phyloP scores from a whole-genome alignment of 2,797 vertebrate species.

The Remorina albescens region DNA sequence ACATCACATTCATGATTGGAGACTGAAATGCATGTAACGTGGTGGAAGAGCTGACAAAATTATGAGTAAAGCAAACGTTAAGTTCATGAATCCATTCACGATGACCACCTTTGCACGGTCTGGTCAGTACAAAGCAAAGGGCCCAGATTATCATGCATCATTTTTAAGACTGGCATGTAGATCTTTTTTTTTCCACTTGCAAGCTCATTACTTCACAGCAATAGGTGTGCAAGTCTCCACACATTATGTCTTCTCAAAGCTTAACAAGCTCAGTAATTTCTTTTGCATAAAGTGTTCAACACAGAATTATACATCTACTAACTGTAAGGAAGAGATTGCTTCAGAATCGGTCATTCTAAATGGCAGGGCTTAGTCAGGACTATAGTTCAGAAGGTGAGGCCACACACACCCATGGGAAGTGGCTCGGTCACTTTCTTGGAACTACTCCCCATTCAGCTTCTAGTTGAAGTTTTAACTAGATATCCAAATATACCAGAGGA shows the following conservation, averaged over 20 bases:
- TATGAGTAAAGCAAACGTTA: constrained; percentile 47
- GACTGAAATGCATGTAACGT: constrained; percentile 29
- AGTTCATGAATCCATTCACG: constrained; percentile 58
- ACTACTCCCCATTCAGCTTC: constrained; percentile 55
- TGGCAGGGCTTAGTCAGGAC: constrained; percentile 64
- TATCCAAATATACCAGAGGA: constrained; percentile 49
- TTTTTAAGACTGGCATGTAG: constrained; percentile 16
- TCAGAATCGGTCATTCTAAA: constrained; percentile 43
- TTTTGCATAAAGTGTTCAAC: constrained; percentile 38
- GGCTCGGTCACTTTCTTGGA: constrained; percentile 71
- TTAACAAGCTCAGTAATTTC: constrained; percentile 35
- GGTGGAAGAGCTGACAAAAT: constrained; percentile 36
- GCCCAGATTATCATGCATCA: constrained; percentile 2
- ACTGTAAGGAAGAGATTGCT: constrained; percentile 33
- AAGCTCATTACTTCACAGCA: background rate
- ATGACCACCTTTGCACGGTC: constrained; percentile 41
- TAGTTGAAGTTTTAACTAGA: constrained; percentile 72
- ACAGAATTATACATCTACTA: constrained; percentile 51
- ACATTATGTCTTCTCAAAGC: constrained; percentile 28
- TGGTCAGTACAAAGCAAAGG: constrained; percentile 14
- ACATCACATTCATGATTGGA: constrained; percentile 19
- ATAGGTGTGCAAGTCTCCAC: constrained; percentile 27
- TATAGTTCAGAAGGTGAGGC: constrained; percentile 68
- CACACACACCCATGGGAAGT: constrained; percentile 73
- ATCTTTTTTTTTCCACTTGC: constrained; percentile 3